phyloP scores from a whole-genome alignment of 1,140 invertebrate species.

The Drosophila paulistorum region DNA sequence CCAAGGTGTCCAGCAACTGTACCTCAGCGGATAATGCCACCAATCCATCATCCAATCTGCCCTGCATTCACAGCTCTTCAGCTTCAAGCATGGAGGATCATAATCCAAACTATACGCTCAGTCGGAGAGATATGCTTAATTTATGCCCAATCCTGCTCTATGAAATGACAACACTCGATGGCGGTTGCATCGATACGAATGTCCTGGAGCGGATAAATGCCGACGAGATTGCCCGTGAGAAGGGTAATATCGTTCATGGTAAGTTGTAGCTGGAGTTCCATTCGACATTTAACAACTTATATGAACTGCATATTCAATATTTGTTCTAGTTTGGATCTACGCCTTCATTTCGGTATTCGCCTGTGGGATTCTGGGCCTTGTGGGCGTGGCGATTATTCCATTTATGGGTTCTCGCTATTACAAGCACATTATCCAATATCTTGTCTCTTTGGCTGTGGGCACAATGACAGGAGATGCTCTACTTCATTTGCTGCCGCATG shows the following conservation, averaged over 20 bases:
- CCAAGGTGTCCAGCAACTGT: conserved; percentile 45
- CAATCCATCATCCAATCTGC: conserved; percentile 24
- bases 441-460: conserved; percentile 95
- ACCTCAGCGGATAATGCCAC: conserved; percentile 33
- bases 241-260: conserved; percentile 75
- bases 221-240: conserved; percentile 35
- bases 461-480: conserved; percentile 96
- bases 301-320: neutral
- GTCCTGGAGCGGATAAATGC: conserved; percentile 54
- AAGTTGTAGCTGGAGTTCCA: conserved; percentile 26
- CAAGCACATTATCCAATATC: conserved; percentile 94
- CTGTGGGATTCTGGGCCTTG: conserved; percentile 92
- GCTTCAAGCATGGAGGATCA: conserved; percentile 11
- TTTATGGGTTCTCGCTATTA: conserved; percentile 95
- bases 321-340: conserved; percentile 90
- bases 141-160: conserved; percentile 88
- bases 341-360: conserved; percentile 90
- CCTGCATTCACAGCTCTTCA: conserved; percentile 21
- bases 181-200: conserved; percentile 84
- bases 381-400: conserved; percentile 93
- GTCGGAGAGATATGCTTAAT: conserved; percentile 82
- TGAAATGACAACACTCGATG: conserved; percentile 85
- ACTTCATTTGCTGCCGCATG: conserved; percentile 96
- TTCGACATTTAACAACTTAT: neutral
- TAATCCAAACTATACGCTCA: conserved; percentile 55